phyloP scores from a whole-genome alignment of 2,888 invertebrate genomes.

The Pammene fasciana region DNA sequence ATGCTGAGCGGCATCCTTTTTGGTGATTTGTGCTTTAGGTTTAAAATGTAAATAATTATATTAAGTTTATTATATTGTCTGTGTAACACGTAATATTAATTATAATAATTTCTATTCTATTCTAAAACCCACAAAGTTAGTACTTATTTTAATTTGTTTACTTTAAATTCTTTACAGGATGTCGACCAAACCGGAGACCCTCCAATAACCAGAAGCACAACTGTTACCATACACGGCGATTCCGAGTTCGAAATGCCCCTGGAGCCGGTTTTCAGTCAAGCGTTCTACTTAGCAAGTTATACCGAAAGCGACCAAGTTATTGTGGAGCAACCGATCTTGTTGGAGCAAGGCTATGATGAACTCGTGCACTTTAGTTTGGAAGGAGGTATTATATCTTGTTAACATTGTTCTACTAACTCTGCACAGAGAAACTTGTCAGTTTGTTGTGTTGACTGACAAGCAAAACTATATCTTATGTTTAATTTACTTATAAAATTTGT shows the following conservation, averaged over 20 bases:
- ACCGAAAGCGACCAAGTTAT: conserved; percentile 55
- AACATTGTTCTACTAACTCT: background rate
- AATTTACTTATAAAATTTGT: no score
- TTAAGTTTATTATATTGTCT: no score
- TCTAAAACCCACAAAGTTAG: no score
- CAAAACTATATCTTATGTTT: background rate
- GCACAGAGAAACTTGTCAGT: background rate
- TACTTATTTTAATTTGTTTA: background rate
- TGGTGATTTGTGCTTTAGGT: no score
- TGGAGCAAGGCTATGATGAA: conserved; percentile 66
- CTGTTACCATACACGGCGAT: conserved; percentile 65
- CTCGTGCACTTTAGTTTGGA: conserved; percentile 62
- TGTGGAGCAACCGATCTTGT: conserved; percentile 56
- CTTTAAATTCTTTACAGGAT: conserved; percentile 31
- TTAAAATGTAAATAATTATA: no score
- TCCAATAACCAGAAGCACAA: conserved; percentile 48
- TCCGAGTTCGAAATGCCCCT: conserved; percentile 68
- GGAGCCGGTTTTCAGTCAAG: conserved; percentile 70
- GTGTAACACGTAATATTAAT: no score
- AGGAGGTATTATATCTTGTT: conserved; percentile 58
- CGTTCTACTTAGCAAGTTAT: conserved; percentile 75
- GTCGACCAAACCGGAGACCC: conserved; percentile 33
- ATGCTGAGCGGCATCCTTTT: no score
- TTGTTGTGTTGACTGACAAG: background rate
- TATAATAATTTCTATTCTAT: no score